Conservation (phyloP, 2,888 invertebrate genomes). For the Cephus pygmeus region DNA sequence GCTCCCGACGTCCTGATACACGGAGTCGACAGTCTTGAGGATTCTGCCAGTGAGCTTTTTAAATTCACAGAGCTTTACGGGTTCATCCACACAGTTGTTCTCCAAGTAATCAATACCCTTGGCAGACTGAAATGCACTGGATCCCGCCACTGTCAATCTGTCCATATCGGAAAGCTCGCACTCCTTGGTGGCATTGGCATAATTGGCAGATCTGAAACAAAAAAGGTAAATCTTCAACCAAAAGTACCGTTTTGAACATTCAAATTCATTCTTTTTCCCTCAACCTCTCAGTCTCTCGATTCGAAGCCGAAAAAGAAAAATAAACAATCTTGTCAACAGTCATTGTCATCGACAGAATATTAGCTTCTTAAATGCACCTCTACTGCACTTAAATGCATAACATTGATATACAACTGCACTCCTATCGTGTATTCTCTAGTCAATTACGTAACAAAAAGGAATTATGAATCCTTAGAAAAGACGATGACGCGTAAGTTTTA, state of each 20-base stretch:
- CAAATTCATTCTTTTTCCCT: neutral
- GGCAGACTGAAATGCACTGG: slow-evolving; percentile 76
- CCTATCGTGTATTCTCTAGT: neutral
- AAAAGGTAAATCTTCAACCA: slow-evolving; percentile 26
- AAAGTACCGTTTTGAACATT: neutral
- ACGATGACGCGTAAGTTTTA: neutral
- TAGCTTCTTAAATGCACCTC: no score
- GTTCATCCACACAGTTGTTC: slow-evolving; percentile 93
- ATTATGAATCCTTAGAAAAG: neutral
- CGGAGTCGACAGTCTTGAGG: slow-evolving; percentile 92
- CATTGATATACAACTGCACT: no score
- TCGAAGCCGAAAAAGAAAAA: neutral
- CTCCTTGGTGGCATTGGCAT: slow-evolving; percentile 84
- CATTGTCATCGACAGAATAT: no score
- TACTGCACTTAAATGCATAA: no score
- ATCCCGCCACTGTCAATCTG: slow-evolving; percentile 87
- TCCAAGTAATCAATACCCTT: slow-evolving; percentile 84
- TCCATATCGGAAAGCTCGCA: slow-evolving; percentile 93
- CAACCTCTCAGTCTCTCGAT: neutral
- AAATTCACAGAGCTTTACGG: slow-evolving; percentile 94
- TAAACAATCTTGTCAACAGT: neutral
- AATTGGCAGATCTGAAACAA: slow-evolving; percentile 86
- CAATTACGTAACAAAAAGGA: neutral
- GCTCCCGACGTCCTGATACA: slow-evolving; percentile 88
- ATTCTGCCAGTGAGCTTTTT: slow-evolving; percentile 89